Evolutionary conservation across 2,797 vertebrate species (phyloP), one percentile per base, ranked within the genome.

Genomic region (Choloepus didactylus): DNA sequence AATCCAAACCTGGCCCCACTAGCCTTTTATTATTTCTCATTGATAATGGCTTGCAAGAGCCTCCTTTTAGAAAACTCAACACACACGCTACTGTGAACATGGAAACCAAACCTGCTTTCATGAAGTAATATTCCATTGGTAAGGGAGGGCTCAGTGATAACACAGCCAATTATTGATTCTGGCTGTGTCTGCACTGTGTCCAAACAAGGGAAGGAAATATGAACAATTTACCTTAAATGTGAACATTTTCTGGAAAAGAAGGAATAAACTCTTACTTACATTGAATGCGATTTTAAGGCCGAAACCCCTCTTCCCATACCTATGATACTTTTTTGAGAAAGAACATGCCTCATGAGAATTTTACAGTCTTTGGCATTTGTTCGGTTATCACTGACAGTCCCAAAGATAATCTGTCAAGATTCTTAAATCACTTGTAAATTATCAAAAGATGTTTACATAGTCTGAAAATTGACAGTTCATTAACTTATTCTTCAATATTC

Each of bases 21-120:
- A 64, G 95, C 76, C 69, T 96, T 96, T 97, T 92, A 94, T 94
- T 94, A 97, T 97, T 94, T 97, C 91, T 89, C 79, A 60, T 62
- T 89, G 95, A 94, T 96, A 96, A 97, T 81, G 79, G 92, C 76
- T 96, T 94, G 83, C 80, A 92, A 96, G 93, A 77, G 79, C 54
- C 91, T 96, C 77, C 87, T 96, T 96, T 96, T 95, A 85, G 84
- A 89, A 96, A 96, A 96, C 70, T 92, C 80, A 89, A 81, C 87
- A 89, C 60, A 81, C 87, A 89, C 60, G 93, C 25, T 49, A 95
- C 92, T 95, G 94, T 93, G 95, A 93, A 95, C 80, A 81, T 96
- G 93, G 96, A 94, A 96, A 96, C 94, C 86, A 93, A 89, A 51
- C 31, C 73, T 56, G 83, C 86, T 92, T 95, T 97, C 31, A 38